Conservation (phyloP, 2,113 vertebrate species). For the Entomyzon cyanotis region DNA sequence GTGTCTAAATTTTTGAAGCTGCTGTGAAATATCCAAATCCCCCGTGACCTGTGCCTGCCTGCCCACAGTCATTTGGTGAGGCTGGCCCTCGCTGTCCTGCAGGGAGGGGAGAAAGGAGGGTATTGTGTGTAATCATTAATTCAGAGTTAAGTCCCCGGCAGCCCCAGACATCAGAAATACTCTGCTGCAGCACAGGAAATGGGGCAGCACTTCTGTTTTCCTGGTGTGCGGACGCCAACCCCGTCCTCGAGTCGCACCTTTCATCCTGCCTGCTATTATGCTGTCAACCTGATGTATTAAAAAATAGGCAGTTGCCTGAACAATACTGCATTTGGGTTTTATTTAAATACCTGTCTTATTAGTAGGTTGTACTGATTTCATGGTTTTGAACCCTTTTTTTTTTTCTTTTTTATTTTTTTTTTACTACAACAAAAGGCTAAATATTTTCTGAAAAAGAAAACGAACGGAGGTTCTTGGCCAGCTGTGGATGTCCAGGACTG, state of each 20-base stretch:
- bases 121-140: conserved; percentile 66
- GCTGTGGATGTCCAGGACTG: background rate
- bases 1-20: conserved; percentile 44
- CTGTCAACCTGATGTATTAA: conserved; percentile 38
- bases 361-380: conserved; percentile 25
- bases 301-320: conserved; percentile 45
- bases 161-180: conserved; percentile 61
- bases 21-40: conserved; percentile 52
- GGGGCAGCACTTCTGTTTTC: conserved; percentile 65
- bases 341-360: conserved; percentile 62
- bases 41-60: conserved; percentile 43
- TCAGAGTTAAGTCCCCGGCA: conserved; percentile 56
- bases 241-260: conserved; percentile 41
- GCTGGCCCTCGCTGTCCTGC: conserved; percentile 57
- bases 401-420: background rate
- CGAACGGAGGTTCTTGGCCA: background rate
- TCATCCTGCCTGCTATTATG: conserved; percentile 52
- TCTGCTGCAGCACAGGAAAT: conserved; percentile 54
- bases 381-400: background rate
- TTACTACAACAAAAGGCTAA: conserved; percentile 19
- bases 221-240: conserved; percentile 44
- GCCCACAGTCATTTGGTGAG: conserved; percentile 3
- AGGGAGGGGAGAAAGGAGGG: conserved; percentile 61
- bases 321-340: conserved; percentile 54
- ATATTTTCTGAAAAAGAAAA: conserved; percentile 9